Evolutionary conservation across 1,140 invertebrate species (phyloP), one percentile per base, ranked within the genome.

Genomic region (Calycopis cecrops): DNA sequence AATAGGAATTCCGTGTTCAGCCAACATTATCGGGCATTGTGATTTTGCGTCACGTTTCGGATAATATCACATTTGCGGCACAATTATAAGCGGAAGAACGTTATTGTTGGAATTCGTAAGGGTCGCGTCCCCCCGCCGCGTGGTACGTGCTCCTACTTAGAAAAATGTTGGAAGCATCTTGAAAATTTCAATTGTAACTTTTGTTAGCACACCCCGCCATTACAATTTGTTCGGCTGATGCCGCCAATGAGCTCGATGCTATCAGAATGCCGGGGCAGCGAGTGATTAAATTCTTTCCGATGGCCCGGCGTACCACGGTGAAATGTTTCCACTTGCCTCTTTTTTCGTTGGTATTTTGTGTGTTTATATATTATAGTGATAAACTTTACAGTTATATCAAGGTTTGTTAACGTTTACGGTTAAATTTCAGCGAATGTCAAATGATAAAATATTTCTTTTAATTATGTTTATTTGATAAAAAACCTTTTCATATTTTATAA

Each of bases 131-230:
- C 71, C 76, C 79, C 68, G 79, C 56, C 49, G 79, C 59, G 78
- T 61, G 63, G 64, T 83, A 81, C 76, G 79, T 83, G 83, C 69
- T 76, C 52, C 72, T 63, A 71, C 75, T 73, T 74, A 82, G 79
- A 77, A 83, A 79, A 84, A 80, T 84, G 80, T 79, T 65, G 62
- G 67, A 72, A 72, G 83, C 73, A 83, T 86, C 78, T 81, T 71
- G 71, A 72, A 79, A 83, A 86, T 84, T 81, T 83, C 80, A 84
- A 83, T 86, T 82, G 79, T 80, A 78, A 76, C 69, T 67, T 80
- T 78, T 76, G 71, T 78, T 76, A 71, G 76, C 73, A 67, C 76
- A 70, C 71, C 57, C 64, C 69, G 71, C 76, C 63, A 69, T 68
- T 75, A 65, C 76, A 82, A 84, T 82, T 86, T 81, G 76, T 81